Base-by-base conservation (phyloP, 2,797 vertebrate species). In the Rhabdophis nuchalis region DNA sequence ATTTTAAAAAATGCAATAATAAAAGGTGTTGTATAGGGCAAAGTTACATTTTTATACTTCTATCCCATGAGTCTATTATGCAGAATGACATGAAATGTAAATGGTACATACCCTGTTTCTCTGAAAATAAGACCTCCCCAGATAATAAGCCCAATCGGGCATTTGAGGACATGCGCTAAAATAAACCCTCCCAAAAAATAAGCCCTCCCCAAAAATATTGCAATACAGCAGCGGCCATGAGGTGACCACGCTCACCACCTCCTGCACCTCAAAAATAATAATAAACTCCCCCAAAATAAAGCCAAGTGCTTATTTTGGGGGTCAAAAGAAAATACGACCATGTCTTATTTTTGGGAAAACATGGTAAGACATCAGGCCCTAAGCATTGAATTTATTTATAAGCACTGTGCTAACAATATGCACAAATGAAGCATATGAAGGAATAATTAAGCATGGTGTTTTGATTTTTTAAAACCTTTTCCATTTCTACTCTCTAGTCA, bases 11-110 rank as follows among this genome's bases (percentile, higher is more conserved):
- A 0, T 25, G 9, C 18, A 32, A 23, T 14, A 50, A 58, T 27
- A 85, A 54, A 58, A 64, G 86, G 5, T n/a, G 23, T 64, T 29
- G 54, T 64, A 16, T 0, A n/a, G 29, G 8, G 8, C 16, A 85
- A 27, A 8, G 14, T 68, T 52, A 50, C 3, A 53, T 50, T 58
- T 57, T 32, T 23, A 6, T 2, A 10, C n/a, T 86, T 77, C 0
- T 0, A 41, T 5, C 1, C 0, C 23, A 1, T 6, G 2, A 5
- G 13, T 0, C 0, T 12, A 16, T 32, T 27, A 61, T 61, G 56
- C 82, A 89, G 46, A 20, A 20, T 64, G 32, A 14, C 87, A 53
- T 77, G 54, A 32, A 23, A 41, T 82, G 16, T 77, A 72, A n/a
- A 10, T 13, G n/a, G 29, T 25, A 25, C 46, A 85, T 32, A 50